These are phyloP conservation scores for Saxidomus purpurata DNA, from an alignment of 1,140 invertebrate species.

Conservation along the genomic window DNA sequence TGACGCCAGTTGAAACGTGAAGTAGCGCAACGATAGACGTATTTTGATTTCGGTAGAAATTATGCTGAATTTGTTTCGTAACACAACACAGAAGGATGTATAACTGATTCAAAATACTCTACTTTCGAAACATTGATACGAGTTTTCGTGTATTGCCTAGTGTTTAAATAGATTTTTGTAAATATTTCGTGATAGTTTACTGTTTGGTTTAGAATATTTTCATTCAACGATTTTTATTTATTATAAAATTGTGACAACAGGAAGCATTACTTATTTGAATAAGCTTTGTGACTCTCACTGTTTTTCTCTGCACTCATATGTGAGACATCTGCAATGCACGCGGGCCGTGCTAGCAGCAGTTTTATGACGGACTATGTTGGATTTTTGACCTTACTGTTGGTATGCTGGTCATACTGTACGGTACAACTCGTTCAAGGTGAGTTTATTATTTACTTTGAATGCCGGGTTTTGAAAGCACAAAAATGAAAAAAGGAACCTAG, in stretches of 20 bases:
- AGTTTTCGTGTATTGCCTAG: neutral
- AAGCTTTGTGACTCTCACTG: neutral
- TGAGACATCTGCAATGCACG: slow-evolving; percentile 40
- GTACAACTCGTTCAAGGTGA: slow-evolving; percentile 36
- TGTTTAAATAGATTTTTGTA: neutral
- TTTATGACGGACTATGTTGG: slow-evolving; percentile 17
- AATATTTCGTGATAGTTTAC: neutral
- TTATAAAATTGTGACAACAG: no score
- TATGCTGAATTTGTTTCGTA: slow-evolving; percentile 41
- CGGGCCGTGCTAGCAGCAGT: slow-evolving; percentile 47
- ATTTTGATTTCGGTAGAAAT: slow-evolving; percentile 15
- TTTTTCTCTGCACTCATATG: slow-evolving; percentile 1
- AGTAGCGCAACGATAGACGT: slow-evolving; percentile 16
- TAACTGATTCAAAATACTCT: neutral
- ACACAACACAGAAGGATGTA: slow-evolving; percentile 55
- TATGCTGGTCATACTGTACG: slow-evolving; percentile 32
- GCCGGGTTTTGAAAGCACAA: no score
- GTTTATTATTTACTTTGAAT: neutral
- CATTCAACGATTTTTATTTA: no score
- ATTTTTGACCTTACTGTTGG: slow-evolving; percentile 33
- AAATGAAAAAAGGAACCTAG: no score
- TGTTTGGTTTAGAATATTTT: slow-evolving; percentile 6
- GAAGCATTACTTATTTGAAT: no score
- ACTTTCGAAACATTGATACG: neutral
- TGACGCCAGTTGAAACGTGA: slow-evolving; percentile 25